Base-by-base conservation (phyloP, 2,888 invertebrate genomes). In the Cheilosia vernalis region DNA sequence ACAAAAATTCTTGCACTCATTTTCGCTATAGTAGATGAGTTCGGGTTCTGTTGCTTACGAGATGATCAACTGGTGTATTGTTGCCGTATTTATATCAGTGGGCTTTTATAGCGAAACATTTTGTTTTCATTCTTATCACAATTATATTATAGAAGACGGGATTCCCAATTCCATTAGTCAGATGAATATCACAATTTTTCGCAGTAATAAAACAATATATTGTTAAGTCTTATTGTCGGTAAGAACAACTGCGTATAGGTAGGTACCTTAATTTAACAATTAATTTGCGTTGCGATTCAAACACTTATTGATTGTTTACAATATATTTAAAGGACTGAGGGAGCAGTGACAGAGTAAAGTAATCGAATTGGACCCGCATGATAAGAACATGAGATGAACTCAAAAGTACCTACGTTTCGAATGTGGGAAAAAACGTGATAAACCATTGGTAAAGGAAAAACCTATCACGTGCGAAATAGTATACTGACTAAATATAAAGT, bases 71-170 rank as follows among this genome's bases (percentile, higher is more conserved):
- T 49, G n/a, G 10, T 42, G 27, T 64, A 17, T 27, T 21, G 17
- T n/a, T 21, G n/a, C 19, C 2, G 49, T 1, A 15, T 7, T 19
- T 21, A 15, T 19, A 21, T 17, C 21, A 1, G 30, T 21, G 49
- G n/a, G 42, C 37, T 60, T 60, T 44, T 64, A 64, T 64, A 49
- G 33, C n/a, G n/a, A 60, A 15, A 13, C 7, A 19, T 27, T 9
- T 33, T 2, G 0, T 19, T 0, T 64, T 7, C 9, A 2, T 47
- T 49, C 49, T 64, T 64, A 64, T 61, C 61, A 61, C n/a, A 27
- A 61, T 10, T 47, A 0, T 9, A 61, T 10, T 47, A 0, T 9
- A 17, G 47, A 19, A 27, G 24, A 51, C 15, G 51, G 51, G 5
- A 51, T 24, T 51, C 51, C 51, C 51, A 51, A 13, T 4, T 10